These are phyloP conservation scores for Drosophila lacicola DNA, from an alignment of 2,888 invertebrate species.

Conservation along the genomic window DNA sequence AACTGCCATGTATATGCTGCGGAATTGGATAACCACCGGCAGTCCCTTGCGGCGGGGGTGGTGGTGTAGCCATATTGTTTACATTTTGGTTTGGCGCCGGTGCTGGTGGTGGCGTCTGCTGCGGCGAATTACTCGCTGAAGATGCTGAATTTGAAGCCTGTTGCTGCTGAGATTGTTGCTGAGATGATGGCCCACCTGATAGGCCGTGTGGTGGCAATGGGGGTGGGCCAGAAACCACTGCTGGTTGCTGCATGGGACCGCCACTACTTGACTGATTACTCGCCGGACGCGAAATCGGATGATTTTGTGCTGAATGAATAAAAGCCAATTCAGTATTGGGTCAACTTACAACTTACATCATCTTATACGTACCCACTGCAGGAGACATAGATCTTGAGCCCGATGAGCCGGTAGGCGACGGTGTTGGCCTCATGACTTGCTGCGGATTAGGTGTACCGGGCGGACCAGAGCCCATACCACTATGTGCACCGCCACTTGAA, in stretches of 20 bases:
- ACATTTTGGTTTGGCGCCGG: slow-evolving; percentile 82
- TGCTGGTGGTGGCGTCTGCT: slow-evolving; percentile 83
- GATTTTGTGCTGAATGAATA: slow-evolving; percentile 88
- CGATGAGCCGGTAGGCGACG: slow-evolving; percentile 96
- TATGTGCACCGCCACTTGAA: slow-evolving; percentile 89
- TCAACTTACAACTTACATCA: neutral
- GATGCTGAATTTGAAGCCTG: slow-evolving; percentile 81
- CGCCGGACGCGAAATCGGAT: slow-evolving; percentile 98
- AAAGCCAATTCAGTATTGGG: slow-evolving; percentile 3
- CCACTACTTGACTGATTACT: slow-evolving; percentile 90
- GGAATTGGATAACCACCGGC: slow-evolving; percentile 82
- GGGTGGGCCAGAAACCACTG: slow-evolving; percentile 72
- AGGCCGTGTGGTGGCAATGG: slow-evolving; percentile 80
- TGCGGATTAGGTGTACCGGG: slow-evolving; percentile 89
- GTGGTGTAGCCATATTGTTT: slow-evolving; percentile 83
- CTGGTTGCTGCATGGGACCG: slow-evolving; percentile 82
- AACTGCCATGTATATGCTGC: slow-evolving; percentile 86
- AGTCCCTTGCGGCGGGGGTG: slow-evolving; percentile 74
- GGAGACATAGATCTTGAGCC: slow-evolving; percentile 99
- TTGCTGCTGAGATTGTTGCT: slow-evolving; percentile 82
- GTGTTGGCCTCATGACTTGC: slow-evolving; percentile 95
- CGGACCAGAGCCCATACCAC: slow-evolving; percentile 89
- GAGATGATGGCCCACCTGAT: slow-evolving; percentile 76
- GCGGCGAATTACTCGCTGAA: slow-evolving; percentile 83
- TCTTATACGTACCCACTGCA: slow-evolving; percentile 93